Percentiles rank a stretch among this genome's conserved stretches.
These are phyloP conservation scores for Aphidius ervi DNA, from an alignment of 1,140 invertebrate species.

Conservation along the genomic window DNA sequence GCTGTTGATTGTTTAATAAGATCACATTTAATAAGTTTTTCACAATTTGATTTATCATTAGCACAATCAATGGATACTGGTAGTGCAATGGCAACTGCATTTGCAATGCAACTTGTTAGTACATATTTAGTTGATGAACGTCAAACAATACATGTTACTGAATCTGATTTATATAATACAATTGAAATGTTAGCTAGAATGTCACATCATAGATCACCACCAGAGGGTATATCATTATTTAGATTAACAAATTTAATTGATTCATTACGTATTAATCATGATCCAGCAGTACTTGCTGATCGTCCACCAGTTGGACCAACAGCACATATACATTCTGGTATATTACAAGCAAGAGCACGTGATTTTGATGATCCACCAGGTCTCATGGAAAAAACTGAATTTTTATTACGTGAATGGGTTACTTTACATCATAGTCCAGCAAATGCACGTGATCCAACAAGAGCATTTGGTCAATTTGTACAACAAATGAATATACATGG, in stretches of 20 bases:
- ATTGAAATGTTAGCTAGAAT: slow-evolving; percentile 77
- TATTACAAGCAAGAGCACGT: slow-evolving; percentile 74
- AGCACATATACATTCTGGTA: slow-evolving; percentile 89
- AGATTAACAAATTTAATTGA: slow-evolving; percentile 71
- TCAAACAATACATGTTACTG: slow-evolving; percentile 69
- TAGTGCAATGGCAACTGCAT: slow-evolving; percentile 77
- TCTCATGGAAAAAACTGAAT: slow-evolving; percentile 93
- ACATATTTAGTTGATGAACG: slow-evolving; percentile 84
- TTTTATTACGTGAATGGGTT: slow-evolving; percentile 92
- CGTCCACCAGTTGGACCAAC: slow-evolving; percentile 71
- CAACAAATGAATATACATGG: slow-evolving; percentile 96
- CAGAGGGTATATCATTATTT: slow-evolving; percentile 64
- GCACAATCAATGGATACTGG: slow-evolving; percentile 85
- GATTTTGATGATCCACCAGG: slow-evolving; percentile 93
- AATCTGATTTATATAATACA: slow-evolving; percentile 80
- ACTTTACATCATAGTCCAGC: slow-evolving; percentile 78
- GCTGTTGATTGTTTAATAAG: slow-evolving; percentile 83
- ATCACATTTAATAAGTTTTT: slow-evolving; percentile 63
- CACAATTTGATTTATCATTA: slow-evolving; percentile 80
- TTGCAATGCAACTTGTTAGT: slow-evolving; percentile 89
- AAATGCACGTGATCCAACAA: slow-evolving; percentile 80
- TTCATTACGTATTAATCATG: slow-evolving; percentile 67
- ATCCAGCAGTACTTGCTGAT: slow-evolving; percentile 65
- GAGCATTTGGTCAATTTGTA: slow-evolving; percentile 92
- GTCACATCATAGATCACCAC: slow-evolving; percentile 69